phyloP scores from a whole-genome alignment of 2,888 invertebrate species.

The Aelia acuminata region DNA sequence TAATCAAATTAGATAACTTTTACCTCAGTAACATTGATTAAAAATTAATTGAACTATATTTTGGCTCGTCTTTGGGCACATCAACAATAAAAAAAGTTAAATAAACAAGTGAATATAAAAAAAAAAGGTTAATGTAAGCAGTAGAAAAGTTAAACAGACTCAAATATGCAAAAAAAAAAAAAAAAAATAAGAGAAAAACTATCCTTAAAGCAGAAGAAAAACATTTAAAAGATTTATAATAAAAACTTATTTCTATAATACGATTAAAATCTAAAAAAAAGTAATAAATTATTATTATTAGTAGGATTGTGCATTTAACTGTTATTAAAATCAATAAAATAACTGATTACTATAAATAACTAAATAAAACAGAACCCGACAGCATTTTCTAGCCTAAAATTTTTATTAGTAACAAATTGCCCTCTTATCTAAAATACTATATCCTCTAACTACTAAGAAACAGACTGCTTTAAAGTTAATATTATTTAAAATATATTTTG shows the following conservation, averaged over 20 bases:
- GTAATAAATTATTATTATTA: background rate
- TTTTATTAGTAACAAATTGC: background rate
- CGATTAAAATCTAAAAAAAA: background rate
- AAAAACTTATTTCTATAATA: background rate
- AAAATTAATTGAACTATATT: background rate
- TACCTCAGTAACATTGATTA: no score
- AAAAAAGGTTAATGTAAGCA: background rate
- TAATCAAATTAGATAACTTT: no score
- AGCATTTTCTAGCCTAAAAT: background rate
- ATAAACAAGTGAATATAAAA: background rate
- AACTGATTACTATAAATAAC: background rate
- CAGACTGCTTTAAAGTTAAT: background rate
- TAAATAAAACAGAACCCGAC: background rate
- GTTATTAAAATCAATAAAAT: background rate
- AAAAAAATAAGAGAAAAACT: no score
- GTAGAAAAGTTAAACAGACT: background rate
- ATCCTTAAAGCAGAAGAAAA: background rate
- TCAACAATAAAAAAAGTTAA: background rate
- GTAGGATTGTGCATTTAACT: background rate
- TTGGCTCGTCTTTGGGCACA: background rate
- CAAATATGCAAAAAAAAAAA: background rate
- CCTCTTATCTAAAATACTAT: background rate
- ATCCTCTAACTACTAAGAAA: background rate
- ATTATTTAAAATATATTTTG: background rate
- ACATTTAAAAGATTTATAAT: background rate